These are phyloP conservation scores for Atractosteus spatula DNA, from an alignment of 2,113 vertebrate species.

Conservation along the genomic window DNA sequence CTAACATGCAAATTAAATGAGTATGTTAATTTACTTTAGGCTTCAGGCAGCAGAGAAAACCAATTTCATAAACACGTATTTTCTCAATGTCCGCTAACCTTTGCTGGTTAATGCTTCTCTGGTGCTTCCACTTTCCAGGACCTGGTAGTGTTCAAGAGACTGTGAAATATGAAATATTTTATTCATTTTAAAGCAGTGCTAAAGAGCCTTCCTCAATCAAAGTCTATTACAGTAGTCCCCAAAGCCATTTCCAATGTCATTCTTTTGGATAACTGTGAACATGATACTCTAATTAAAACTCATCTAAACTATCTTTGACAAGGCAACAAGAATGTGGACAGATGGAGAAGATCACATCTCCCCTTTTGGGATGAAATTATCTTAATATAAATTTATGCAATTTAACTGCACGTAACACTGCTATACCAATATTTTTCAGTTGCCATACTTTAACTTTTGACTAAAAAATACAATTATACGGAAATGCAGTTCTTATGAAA, in stretches of 20 bases:
- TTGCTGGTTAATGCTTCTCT: too few relatives aligned
- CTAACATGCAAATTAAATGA: too few relatives aligned
- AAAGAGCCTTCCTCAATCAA: neutral
- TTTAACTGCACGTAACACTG: neutral
- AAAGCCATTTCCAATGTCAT: neutral
- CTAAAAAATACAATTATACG: neutral
- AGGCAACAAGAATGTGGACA: neutral
- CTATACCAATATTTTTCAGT: neutral
- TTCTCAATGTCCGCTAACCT: neutral
- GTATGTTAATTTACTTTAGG: too few relatives aligned
- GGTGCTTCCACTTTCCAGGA: too few relatives aligned
- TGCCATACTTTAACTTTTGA: neutral
- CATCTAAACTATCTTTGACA: neutral
- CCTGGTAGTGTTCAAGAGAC: neutral
- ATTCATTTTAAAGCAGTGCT: neutral
- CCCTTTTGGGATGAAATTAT: neutral
- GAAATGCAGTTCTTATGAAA: neutral
- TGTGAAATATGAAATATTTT: neutral
- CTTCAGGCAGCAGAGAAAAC: neutral
- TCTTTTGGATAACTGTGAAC: neutral
- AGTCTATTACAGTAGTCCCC: slow-evolving; percentile 6
- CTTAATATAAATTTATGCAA: neutral
- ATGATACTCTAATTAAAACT: neutral
- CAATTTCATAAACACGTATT: neutral
- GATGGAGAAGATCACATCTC: slow-evolving; percentile 1